Conservation (phyloP, 2,113 vertebrate genomes). For the Tyrannus savana region DNA sequence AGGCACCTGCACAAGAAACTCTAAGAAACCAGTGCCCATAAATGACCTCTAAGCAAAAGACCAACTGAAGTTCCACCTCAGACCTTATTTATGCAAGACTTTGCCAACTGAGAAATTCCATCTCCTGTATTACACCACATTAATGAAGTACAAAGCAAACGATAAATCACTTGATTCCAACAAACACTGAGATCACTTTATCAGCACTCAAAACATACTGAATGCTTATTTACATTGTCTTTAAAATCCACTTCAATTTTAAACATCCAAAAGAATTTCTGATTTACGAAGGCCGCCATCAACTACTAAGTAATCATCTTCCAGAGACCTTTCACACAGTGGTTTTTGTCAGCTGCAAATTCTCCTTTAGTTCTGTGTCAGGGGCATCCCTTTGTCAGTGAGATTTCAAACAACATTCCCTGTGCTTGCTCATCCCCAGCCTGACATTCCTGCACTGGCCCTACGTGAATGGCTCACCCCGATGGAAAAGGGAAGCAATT, state of each 20-base stretch:
- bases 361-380: neutral
- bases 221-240: neutral
- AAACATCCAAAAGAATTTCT: neutral
- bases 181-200: neutral
- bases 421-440: neutral
- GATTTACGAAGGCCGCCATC: neutral
- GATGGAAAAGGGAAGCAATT: neutral
- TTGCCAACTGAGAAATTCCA: neutral
- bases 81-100: neutral
- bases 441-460: neutral
- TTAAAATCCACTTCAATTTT: neutral
- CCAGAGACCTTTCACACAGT: neutral
- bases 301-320: neutral
- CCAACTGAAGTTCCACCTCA: neutral
- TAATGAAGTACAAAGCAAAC: neutral
- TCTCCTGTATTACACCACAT: neutral
- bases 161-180: neutral
- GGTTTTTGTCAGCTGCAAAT: neutral
- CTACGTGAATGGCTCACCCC: fast-evolving
- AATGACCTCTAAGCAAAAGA: neutral
- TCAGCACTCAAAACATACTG: neutral
- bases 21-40: neutral
- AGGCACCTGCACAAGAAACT: neutral
- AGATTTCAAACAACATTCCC: neutral
- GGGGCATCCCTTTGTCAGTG: neutral